Conservation (phyloP, 2,888 invertebrate species). For the Apodemia duryi region DNA sequence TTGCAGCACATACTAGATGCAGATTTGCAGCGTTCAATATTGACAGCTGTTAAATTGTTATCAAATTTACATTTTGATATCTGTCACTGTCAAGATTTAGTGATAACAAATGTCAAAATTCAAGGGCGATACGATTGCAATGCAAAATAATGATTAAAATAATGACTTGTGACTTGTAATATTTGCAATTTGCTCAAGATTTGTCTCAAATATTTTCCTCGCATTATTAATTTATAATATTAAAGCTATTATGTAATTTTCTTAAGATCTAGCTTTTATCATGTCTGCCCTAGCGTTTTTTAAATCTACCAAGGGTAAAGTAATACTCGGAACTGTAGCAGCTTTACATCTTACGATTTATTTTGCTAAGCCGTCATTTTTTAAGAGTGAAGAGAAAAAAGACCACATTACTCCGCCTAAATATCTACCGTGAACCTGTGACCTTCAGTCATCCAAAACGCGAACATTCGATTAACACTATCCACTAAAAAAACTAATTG, state of each 20-base stretch:
- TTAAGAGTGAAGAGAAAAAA: conserved; percentile 48
- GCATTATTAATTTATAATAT: background rate
- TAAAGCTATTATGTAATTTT: conserved; percentile 11
- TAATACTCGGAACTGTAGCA: conserved; percentile 60
- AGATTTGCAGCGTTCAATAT: too few species aligned
- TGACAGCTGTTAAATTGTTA: too few species aligned
- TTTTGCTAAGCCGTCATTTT: conserved; percentile 65
- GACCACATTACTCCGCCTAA: conserved; percentile 48
- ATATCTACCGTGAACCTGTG: conserved; percentile 53
- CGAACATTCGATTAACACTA: conserved; percentile 37
- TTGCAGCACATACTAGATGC: too few species aligned
- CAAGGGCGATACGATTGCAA: background rate
- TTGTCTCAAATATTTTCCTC: background rate
- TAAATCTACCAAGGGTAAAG: conserved; percentile 63
- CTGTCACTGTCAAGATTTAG: background rate
- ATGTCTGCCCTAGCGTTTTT: conserved; percentile 61
- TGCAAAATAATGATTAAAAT: background rate
- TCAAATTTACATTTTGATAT: too few species aligned
- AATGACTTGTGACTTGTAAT: background rate
- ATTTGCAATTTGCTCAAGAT: background rate
- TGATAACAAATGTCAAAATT: conserved; percentile 1
- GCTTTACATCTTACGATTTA: conserved; percentile 61
- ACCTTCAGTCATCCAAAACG: conserved; percentile 32
- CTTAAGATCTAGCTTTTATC: conserved; percentile 32
- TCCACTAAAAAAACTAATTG: conserved; percentile 29